A percentile compares a stretch with the other conserved stretches of the same genome.
Conservation (phyloP, 2,113 vertebrate genomes). For the Cyprinodon brontotheroides region DNA sequence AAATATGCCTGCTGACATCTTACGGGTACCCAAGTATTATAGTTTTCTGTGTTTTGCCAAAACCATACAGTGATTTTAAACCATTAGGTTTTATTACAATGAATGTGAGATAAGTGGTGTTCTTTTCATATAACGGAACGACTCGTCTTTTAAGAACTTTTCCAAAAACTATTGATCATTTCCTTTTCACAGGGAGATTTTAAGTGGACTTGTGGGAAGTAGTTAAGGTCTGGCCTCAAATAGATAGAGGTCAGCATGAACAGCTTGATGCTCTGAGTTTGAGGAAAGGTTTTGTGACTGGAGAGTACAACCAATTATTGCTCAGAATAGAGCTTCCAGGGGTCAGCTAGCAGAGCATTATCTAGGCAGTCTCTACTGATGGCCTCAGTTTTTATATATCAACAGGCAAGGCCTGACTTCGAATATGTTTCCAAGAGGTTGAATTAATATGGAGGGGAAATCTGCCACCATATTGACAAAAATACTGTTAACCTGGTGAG, state of each 20-base stretch:
- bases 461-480: not conserved
- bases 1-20: slow-evolving; percentile 53
- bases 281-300: not conserved
- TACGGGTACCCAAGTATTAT: slow-evolving; percentile 40
- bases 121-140: slow-evolving; percentile 8
- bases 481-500: not conserved
- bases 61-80: slow-evolving; percentile 49
- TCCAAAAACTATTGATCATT: not conserved
- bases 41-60: slow-evolving; percentile 47
- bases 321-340: slow-evolving; percentile 2
- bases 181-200: not conserved
- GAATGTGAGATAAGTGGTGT: slow-evolving; percentile 42
- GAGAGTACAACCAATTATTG: not conserved
- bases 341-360: not conserved
- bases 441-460: not conserved
- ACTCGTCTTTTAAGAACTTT: not conserved
- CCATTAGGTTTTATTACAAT: slow-evolving; percentile 46
- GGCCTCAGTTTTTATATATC: not conserved
- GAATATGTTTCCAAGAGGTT: not conserved
- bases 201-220: not conserved
- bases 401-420: not conserved
- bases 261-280: not conserved
- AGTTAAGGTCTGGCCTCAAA: not conserved
- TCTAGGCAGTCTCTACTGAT: not conserved
- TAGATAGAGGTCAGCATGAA: not conserved